These are phyloP conservation scores for Acrobasis consociella DNA, from an alignment of 2,888 invertebrate genomes.

Conservation along the genomic window DNA sequence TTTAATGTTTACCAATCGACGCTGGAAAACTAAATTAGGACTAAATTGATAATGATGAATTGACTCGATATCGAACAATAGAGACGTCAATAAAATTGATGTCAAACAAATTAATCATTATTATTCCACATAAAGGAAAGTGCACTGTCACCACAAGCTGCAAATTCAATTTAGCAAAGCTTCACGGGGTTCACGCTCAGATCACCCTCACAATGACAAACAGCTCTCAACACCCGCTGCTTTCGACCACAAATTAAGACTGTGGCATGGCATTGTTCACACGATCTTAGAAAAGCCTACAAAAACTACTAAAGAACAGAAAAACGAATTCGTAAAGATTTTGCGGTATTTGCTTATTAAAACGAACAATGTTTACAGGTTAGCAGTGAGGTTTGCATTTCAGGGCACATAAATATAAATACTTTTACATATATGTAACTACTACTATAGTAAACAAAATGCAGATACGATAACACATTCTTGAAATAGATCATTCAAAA, in stretches of 20 bases:
- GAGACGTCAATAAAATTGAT: background rate
- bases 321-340: too few relatives aligned
- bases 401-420: too few relatives aligned
- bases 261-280: background rate
- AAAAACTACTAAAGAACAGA: too few relatives aligned
- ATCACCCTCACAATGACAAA: conserved; percentile 12
- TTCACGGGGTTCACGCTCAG: background rate
- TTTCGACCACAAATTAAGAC: conserved; percentile 11
- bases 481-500: too few relatives aligned
- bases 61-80: background rate
- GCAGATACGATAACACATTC: too few relatives aligned
- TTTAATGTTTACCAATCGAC: too few relatives aligned
- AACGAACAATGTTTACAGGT: too few relatives aligned
- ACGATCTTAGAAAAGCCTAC: background rate
- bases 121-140: background rate
- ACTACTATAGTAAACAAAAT: too few relatives aligned
- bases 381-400: too few relatives aligned
- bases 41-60: background rate
- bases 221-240: conserved; percentile 4
- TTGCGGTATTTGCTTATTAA: too few relatives aligned
- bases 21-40: too few relatives aligned
- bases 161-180: background rate
- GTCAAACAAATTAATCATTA: background rate
- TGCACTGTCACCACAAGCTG: conserved; percentile 5
- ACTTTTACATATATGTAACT: too few relatives aligned